These are phyloP conservation scores for Molanna angustata DNA, from an alignment of 2,888 invertebrate species.

Conservation along the genomic window DNA sequence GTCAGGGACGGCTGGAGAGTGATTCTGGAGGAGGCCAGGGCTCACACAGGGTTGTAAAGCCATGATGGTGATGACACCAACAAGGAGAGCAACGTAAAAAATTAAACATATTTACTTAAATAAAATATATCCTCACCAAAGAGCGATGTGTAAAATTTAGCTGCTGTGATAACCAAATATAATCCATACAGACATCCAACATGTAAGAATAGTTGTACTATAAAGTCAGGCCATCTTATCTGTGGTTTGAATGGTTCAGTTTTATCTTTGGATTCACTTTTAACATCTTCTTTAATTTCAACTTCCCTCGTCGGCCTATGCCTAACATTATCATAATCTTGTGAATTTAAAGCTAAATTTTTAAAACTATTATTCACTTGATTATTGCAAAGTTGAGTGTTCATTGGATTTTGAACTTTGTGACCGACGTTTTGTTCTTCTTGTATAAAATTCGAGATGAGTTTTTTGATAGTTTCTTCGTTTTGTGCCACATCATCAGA, in stretches of 20 bases:
- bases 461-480: not conserved
- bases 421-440: not conserved
- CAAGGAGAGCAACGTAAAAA: too few species aligned
- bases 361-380: not conserved
- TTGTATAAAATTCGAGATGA: not conserved
- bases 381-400: constrained; percentile 5
- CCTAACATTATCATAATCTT: constrained; percentile 5
- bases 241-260: constrained; percentile 10
- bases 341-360: not conserved
- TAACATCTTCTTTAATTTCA: not conserved
- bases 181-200: constrained; percentile 67
- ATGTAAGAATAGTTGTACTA: constrained; percentile 69
- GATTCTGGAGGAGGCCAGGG: too few species aligned
- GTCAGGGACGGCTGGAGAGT: too few species aligned
- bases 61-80: too few species aligned
- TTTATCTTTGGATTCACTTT: not conserved
- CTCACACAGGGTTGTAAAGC: too few species aligned
- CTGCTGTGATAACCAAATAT: constrained; percentile 60
- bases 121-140: constrained; percentile 67
- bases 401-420: constrained; percentile 7
- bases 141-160: constrained; percentile 61
- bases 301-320: constrained; percentile 3
- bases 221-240: constrained; percentile 69
- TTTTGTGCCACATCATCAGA: not conserved
- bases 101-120: constrained; percentile 16